A percentile compares a stretch with the other conserved stretches of the same genome.
Conservation (phyloP, 2,797 vertebrate species). For the Onychomys torridus region DNA sequence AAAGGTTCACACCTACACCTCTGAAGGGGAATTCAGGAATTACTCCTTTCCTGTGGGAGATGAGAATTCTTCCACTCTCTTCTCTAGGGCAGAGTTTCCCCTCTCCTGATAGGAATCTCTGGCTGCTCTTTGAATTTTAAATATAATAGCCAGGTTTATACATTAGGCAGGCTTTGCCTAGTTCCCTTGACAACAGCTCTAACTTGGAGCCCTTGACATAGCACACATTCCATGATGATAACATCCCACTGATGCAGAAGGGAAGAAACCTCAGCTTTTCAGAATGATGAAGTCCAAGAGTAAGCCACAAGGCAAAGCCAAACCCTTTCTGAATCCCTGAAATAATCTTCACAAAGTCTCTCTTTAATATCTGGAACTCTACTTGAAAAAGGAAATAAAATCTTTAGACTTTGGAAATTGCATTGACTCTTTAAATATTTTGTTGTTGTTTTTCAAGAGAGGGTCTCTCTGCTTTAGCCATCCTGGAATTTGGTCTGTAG, state of each 20-base stretch:
- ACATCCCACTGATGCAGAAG: conserved; percentile 58
- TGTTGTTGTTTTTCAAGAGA: background rate
- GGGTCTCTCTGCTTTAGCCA: background rate
- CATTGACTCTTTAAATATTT: background rate
- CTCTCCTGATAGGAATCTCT: conserved; percentile 48
- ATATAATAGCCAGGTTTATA: conserved; percentile 77
- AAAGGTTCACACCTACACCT: background rate
- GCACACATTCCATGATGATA: conserved; percentile 47
- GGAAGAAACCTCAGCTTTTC: conserved; percentile 56
- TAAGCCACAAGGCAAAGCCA: conserved; percentile 38
- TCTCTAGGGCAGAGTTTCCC: conserved; percentile 45
- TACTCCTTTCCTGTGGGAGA: background rate
- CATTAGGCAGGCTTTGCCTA: conserved; percentile 73
- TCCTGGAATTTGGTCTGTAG: background rate
- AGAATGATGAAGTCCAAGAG: conserved; percentile 54
- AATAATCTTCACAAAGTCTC: conserved; percentile 1
- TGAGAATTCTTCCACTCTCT: conserved; percentile 49
- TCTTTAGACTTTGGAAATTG: background rate
- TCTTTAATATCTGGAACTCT: background rate
- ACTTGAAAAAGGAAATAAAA: background rate
- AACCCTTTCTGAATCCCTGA: background rate
- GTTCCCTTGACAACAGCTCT: conserved; percentile 74
- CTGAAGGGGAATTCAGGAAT: background rate
- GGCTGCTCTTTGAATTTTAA: conserved; percentile 72
- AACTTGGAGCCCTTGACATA: conserved; percentile 59